phyloP scores from a whole-genome alignment of 2,888 invertebrate genomes.

The Nephrotoma flavescens region DNA sequence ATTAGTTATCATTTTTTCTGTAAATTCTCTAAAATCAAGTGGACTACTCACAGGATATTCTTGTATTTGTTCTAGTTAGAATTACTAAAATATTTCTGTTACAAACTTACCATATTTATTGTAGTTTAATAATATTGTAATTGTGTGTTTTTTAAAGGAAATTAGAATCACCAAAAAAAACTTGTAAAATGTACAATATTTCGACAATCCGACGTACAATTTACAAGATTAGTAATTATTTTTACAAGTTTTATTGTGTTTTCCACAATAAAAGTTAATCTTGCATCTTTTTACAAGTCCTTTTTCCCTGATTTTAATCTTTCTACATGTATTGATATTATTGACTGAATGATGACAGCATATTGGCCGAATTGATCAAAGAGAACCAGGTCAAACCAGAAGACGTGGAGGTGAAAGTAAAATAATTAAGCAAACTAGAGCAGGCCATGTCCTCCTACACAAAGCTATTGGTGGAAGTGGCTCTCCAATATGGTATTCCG shows the following conservation, averaged over 20 bases:
- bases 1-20: not conserved
- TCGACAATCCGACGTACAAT: not conserved
- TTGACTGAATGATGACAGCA: too few relatives aligned
- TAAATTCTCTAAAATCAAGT: not conserved
- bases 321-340: too few relatives aligned
- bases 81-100: not conserved
- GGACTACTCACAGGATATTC: not conserved
- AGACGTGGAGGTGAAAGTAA: too few relatives aligned
- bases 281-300: not conserved
- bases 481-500: too few relatives aligned
- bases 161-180: not conserved
- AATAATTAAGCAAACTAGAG: too few relatives aligned
- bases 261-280: not conserved
- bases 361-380: too few relatives aligned
- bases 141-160: not conserved
- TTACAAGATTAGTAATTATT: not conserved
- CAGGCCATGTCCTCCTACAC: too few relatives aligned
- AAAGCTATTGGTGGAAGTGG: too few relatives aligned
- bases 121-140: not conserved
- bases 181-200: not conserved
- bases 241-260: not conserved
- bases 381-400: too few relatives aligned
- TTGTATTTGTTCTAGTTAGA: not conserved
- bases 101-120: not conserved
- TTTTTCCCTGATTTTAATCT: too few relatives aligned